Evolutionary conservation across 2,113 vertebrate species (phyloP), one percentile per base, ranked within the genome.

Genomic region (Symphodus melops): DNA sequence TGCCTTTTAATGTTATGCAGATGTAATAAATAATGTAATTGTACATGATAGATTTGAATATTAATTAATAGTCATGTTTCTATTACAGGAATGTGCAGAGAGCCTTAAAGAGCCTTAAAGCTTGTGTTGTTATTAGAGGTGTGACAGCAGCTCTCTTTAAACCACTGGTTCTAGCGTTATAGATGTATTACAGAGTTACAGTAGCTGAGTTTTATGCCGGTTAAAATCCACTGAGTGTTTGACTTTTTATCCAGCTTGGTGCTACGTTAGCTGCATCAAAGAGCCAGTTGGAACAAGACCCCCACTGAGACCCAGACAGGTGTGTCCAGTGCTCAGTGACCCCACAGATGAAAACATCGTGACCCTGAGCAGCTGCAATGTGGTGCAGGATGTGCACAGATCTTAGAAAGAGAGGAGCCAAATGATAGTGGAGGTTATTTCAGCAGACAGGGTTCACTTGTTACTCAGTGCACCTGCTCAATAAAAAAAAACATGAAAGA

Each of bases 371-470:
- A 13, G 53, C 19, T 65, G 70, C 60, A 72, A n/a, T 59, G 54
- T 66, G 68, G 46, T 70, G 28, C 33, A 61, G 48, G 12, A 55
- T 73, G 70, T 39, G 49, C 56, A 48, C 64, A 68, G 79, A 73
- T n/a, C 64, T 57, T 6, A 51, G 71, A 11, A 37, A 52, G 21
- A 44, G 66, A 46, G n/a, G 6, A 33, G 25, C 8, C 1, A 8
- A 0, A 58, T 2, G 25, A 39, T 28, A 56, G 8, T 20, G 13
- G 68, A 68, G 63, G 81, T 68, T 68, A 58, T 79, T 79, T 46
- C 23, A 66, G 65, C 60, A 81, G 74, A 75, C 66, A 51, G 46
- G 42, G 25, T 72, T 65, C 17, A 42, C 65, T 48, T 70, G 13
- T 49, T 61, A 41, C 54, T 70, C 52, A 3, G 17, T 67, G 41